Evolutionary conservation across 2,888 invertebrate genomes (phyloP).

Genomic region (Cremastobaeus sp.): DNA sequence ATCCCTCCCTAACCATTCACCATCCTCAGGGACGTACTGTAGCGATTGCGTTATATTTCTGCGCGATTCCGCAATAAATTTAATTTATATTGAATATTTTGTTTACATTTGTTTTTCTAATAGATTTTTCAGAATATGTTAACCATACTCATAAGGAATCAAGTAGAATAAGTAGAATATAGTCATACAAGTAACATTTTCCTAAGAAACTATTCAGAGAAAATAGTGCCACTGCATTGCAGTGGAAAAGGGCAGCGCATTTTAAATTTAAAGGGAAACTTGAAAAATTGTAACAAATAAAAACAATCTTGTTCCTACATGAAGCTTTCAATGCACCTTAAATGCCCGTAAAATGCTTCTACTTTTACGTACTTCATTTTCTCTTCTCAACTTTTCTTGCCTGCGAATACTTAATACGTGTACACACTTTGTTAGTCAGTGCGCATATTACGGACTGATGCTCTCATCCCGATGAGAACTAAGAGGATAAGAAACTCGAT

Average conservation of each 20-base stretch:
- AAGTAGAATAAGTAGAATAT: no score
- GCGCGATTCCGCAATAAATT: no score
- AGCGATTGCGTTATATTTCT: constrained; percentile 60
- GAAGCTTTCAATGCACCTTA: constrained; percentile 39
- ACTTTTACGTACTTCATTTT: constrained; percentile 54
- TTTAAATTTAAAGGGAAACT: not conserved
- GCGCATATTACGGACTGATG: constrained; percentile 48
- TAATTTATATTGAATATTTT: no score
- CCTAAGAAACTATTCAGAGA: no score
- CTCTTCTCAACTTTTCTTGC: constrained; percentile 39
- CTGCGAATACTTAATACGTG: constrained; percentile 58
- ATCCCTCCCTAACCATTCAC: constrained; percentile 68
- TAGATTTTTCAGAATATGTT: no score
- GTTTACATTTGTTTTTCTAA: no score
- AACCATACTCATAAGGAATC: no score
- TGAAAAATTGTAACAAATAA: not conserved
- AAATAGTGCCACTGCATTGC: no score
- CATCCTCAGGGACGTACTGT: constrained; percentile 72
- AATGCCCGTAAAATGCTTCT: constrained; percentile 32
- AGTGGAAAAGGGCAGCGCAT: no score
- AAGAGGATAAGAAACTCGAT: constrained; percentile 73
- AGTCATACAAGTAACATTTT: no score
- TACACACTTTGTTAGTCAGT: constrained; percentile 59
- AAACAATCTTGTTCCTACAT: no score
- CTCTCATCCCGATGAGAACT: constrained; percentile 59